These are phyloP conservation scores for Lasioglossum oenotherae DNA, from an alignment of 2,888 invertebrate species.

Conservation along the genomic window DNA sequence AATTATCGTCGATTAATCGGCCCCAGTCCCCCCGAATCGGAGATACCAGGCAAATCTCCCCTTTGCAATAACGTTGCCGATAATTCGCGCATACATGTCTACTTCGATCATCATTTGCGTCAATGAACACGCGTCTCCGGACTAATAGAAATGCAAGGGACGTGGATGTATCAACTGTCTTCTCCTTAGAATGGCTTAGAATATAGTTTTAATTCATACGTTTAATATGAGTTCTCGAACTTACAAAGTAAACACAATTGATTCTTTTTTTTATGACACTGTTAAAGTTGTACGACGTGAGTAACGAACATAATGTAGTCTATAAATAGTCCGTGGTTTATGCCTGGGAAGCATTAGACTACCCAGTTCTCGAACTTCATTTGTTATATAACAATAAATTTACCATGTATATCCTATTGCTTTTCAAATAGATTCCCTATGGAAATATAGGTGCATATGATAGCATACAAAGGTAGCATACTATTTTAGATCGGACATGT, in stretches of 20 bases:
- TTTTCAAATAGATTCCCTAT: no score
- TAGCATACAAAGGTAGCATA: no score
- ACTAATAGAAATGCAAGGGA: neutral
- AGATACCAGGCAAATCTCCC: neutral
- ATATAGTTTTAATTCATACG: neutral
- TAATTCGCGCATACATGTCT: conserved; percentile 14
- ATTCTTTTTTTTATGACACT: no score
- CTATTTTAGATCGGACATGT: no score
- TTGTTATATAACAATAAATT: neutral
- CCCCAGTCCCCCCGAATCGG: conserved; percentile 11
- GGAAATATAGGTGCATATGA: no score
- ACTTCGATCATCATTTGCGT: neutral
- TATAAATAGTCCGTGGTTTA: no score
- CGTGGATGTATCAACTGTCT: neutral
- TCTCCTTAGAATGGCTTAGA: neutral
- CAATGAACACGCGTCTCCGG: neutral
- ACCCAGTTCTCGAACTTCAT: neutral
- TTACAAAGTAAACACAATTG: neutral
- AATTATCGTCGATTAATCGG: conserved; percentile 48
- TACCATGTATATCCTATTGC: neutral
- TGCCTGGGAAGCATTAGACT: no score
- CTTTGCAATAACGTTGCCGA: conserved; percentile 19
- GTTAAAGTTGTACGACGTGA: no score
- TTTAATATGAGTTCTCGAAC: neutral
- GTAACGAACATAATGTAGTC: no score